Evolutionary conservation across 2,113 vertebrate species (phyloP), one percentile per base, ranked within the genome.

Genomic region (Leucopsar rothschildi): DNA sequence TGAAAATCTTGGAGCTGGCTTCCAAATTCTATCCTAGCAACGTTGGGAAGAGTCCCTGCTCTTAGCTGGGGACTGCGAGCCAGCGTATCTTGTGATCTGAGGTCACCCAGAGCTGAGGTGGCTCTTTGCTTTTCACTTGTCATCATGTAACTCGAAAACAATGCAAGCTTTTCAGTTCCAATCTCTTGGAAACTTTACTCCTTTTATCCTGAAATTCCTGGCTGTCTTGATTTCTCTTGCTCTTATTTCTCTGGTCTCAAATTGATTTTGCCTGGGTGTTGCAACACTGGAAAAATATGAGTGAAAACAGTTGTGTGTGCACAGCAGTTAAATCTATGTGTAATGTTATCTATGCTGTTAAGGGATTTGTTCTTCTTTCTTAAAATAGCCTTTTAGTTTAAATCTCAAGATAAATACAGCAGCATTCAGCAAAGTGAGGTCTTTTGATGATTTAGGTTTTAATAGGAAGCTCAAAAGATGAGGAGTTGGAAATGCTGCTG

Each of bases 11-110:
- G 10, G 27, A 93, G 64, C 45, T 88, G 86, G 15, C 57, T 91
- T 93, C 92, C 88, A 60, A 90, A 52, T 35, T 35, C 76, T 85
- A 68, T 92, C 94, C 78, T 86, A 88, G 94, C 91, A 91, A 93
- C 71, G 2, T 4, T 15, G 92, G 84, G 86, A 79, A 59, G 86
- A 82, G 60, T 93, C 68, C 79, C 91, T 90, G 28, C 94, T 90
- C 57, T 27, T 6, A 45, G 85, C 85, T 94, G 96, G 95, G 93
- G 78, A 66, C 88, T 70, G 33, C 0, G 28, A 86, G 83, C 89
- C 90, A 80, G 77, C 2, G 1, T 5, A 19, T 91, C 96, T 96
- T 63, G 86, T 95, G 95, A 97, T 92, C 94, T 50, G 3, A 37
- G 61, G 66, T 82, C 86, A 23, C 68, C 6, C 2, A 14, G 28